phyloP scores from a whole-genome alignment of 1,140 invertebrate species.

The Nephila pilipes region DNA sequence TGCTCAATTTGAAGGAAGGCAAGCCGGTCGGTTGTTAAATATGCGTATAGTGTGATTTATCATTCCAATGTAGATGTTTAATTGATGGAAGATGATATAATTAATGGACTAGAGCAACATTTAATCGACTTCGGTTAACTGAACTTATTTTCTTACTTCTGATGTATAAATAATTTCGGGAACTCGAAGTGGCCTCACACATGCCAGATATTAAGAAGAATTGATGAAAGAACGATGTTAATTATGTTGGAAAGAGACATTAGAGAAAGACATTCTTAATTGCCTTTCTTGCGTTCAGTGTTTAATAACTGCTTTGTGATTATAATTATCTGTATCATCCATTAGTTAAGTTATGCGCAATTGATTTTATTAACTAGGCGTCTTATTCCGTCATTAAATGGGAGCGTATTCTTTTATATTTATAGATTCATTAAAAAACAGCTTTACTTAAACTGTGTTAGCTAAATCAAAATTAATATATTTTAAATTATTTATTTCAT shows the following conservation, averaged over 20 bases:
- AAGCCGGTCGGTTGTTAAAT: background rate
- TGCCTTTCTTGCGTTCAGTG: background rate
- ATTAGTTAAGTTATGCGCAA: background rate
- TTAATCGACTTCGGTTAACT: background rate
- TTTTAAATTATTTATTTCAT: too few species aligned
- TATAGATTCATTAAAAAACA: background rate
- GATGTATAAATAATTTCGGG: background rate
- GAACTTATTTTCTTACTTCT: background rate
- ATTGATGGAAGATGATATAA: background rate
- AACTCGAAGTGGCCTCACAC: background rate
- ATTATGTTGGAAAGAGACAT: slow-evolving; percentile 3
- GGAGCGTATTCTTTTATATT: background rate
- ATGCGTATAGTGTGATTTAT: background rate
- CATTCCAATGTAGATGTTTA: background rate
- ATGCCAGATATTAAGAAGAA: background rate
- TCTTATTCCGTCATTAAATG: background rate
- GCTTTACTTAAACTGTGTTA: too few species aligned
- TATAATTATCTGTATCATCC: background rate
- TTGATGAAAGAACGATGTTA: background rate
- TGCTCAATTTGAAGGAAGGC: background rate
- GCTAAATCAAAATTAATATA: too few species aligned
- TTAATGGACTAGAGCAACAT: background rate
- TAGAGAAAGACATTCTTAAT: slow-evolving; percentile 12
- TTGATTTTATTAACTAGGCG: background rate
- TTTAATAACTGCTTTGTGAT: background rate